Evolutionary conservation across 2,797 vertebrate genomes (phyloP).

Genomic region (Pangasius krempfi): DNA sequence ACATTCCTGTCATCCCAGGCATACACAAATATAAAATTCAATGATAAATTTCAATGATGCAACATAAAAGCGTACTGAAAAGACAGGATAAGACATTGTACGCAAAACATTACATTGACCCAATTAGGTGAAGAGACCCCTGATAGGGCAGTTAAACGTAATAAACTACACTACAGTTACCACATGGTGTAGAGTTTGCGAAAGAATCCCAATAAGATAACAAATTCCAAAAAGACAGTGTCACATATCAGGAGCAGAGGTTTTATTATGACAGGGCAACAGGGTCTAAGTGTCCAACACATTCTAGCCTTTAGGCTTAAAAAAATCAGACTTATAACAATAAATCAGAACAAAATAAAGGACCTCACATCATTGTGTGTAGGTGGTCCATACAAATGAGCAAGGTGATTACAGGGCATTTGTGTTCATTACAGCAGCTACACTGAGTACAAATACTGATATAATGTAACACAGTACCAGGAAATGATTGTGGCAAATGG

Average conservation of each 20-base stretch:
- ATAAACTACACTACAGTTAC: not conserved
- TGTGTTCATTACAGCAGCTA: not conserved
- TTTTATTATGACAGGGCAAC: not conserved
- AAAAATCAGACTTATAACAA: not conserved
- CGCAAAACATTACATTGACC: not conserved
- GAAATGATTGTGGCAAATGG: slow-evolving; percentile 10
- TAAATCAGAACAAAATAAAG: not conserved
- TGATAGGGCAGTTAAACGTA: not conserved
- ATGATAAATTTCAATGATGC: not conserved
- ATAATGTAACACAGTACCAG: slow-evolving; percentile 1
- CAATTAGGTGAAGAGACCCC: not conserved
- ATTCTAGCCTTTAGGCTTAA: not conserved
- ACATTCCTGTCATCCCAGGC: not conserved
- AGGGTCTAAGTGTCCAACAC: not conserved
- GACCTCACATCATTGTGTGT: not conserved
- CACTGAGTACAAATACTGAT: not conserved
- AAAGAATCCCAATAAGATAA: not conserved
- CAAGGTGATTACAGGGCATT: not conserved
- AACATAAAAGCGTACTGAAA: not conserved
- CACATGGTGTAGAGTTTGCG: not conserved
- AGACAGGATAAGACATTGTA: not conserved
- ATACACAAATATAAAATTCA: not conserved
- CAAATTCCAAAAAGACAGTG: not conserved
- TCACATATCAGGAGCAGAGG: not conserved
- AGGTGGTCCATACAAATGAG: slow-evolving; percentile 17